Evolutionary conservation across 1,140 invertebrate species (phyloP).

Genomic region (Apolygus lucorum): DNA sequence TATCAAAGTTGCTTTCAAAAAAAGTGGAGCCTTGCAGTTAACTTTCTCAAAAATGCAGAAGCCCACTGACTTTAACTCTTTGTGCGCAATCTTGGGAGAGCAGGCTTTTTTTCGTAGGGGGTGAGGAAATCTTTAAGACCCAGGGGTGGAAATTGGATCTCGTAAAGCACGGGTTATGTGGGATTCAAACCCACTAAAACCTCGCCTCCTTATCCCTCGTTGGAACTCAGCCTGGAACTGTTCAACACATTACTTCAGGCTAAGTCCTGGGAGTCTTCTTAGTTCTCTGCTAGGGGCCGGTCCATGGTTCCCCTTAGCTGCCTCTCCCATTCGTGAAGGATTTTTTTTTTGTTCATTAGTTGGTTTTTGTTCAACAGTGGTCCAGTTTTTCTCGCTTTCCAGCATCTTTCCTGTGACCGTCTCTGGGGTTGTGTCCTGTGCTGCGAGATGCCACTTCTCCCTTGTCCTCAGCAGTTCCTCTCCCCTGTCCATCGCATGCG

Average conservation of each 20-base stretch:
- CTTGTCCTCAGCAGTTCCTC: too few relatives aligned
- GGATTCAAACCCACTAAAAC: neutral
- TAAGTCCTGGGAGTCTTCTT: neutral
- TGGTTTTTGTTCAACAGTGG: neutral
- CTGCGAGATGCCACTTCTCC: too few relatives aligned
- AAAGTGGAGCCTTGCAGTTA: too few relatives aligned
- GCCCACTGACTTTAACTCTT: too few relatives aligned
- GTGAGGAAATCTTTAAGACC: too few relatives aligned
- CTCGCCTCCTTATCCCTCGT: neutral
- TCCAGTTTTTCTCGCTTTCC: neutral
- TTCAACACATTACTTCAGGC: neutral
- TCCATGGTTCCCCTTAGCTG: neutral
- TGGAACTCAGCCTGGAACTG: neutral
- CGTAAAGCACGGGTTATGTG: neutral
- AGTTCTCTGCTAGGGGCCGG: too few relatives aligned
- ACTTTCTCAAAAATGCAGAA: too few relatives aligned
- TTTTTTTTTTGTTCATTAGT: neutral
- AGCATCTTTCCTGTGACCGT: neutral
- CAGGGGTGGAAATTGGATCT: too few relatives aligned
- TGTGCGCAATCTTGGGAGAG: too few relatives aligned
- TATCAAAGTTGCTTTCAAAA: too few relatives aligned
- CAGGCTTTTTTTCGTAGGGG: too few relatives aligned
- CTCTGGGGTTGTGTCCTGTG: neutral
- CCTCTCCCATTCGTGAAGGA: neutral
- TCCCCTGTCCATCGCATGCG: neutral